Base-by-base conservation (phyloP, 2,888 invertebrate genomes). In the Drosophila flavopinicola region DNA sequence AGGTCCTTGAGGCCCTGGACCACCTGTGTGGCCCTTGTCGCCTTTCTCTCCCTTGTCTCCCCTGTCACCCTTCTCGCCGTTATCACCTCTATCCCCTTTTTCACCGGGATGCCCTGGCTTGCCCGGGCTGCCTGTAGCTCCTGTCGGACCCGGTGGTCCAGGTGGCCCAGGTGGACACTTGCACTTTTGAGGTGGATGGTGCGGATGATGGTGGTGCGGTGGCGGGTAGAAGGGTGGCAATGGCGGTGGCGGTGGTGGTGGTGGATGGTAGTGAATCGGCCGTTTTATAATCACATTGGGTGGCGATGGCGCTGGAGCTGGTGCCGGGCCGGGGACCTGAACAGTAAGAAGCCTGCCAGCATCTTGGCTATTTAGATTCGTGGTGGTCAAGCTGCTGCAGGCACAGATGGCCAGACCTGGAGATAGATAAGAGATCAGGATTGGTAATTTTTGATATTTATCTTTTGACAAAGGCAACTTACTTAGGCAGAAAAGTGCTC, bases 151-250 rank as follows among this genome's bases (percentile, higher is more conserved):
- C 6, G 67, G 67, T 17, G 68, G 70, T 5, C 69, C 68, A 6
- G 68, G 68, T 13, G 68, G 68, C 0, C 68, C 69, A 0, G 69
- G 69, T 1, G 70, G 69, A 15, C 69, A 69, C n/a, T 41, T 59
- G 15, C 69, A 69, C 29, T 68, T 52, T 1, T 60, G 25, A 7
- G 38, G 7, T 0, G 25, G 44, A 35, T 39, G 23, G 11, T 44
- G 51, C 3, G 57, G 48, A 7, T 53, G 69, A 15, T 60, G 44
- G 54, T 0, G 54, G 45, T 0, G n/a, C n/a, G 35, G 42, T 4
- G 52, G 54, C 4, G 54, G 47, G 10, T 48, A 56, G n/a, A 7
- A 59, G 1, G 13, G 30, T 11, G 63, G 59, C n/a, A n/a, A n/a
- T 9, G 25, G 48, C 1, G 44, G 44, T 3, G 51, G 51, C 0